Evolutionary conservation across 2,888 invertebrate species (phyloP).

Genomic region (Polyommatus icarus): DNA sequence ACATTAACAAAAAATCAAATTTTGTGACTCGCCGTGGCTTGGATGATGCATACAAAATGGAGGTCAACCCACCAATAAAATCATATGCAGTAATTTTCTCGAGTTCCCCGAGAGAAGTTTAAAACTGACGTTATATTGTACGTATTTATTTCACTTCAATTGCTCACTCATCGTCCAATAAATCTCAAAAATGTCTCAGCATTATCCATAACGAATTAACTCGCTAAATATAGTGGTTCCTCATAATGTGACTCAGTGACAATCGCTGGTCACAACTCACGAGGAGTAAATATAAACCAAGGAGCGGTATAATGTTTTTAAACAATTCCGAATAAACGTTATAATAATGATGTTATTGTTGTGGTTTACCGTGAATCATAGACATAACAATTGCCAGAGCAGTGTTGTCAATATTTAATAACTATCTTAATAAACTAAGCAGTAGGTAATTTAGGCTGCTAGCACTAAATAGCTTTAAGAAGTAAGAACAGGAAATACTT

Average conservation of each 20-base stretch:
- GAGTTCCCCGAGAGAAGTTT: not conserved
- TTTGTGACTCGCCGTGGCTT: not conserved
- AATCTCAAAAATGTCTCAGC: not conserved
- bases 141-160: not conserved
- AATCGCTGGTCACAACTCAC: slow-evolving; percentile 4
- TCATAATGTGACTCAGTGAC: slow-evolving; percentile 19
- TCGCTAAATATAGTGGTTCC: slow-evolving; percentile 14
- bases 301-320: slow-evolving; percentile 1
- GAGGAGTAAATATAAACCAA: slow-evolving; percentile 12
- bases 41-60: not conserved
- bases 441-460: too few relatives aligned
- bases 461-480: too few relatives aligned
- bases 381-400: not conserved
- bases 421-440: too few relatives aligned
- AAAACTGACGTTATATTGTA: not conserved
- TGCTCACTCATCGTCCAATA: slow-evolving; percentile 10
- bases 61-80: not conserved
- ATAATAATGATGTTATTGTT: not conserved
- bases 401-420: too few relatives aligned
- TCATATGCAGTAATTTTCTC: not conserved
- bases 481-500: too few relatives aligned
- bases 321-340: not conserved
- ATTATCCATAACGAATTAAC: slow-evolving; percentile 16
- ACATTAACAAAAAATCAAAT: too few relatives aligned
- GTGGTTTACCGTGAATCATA: not conserved